Base-by-base conservation (phyloP, 2,888 invertebrate genomes). In the Hypsopygia costalis region DNA sequence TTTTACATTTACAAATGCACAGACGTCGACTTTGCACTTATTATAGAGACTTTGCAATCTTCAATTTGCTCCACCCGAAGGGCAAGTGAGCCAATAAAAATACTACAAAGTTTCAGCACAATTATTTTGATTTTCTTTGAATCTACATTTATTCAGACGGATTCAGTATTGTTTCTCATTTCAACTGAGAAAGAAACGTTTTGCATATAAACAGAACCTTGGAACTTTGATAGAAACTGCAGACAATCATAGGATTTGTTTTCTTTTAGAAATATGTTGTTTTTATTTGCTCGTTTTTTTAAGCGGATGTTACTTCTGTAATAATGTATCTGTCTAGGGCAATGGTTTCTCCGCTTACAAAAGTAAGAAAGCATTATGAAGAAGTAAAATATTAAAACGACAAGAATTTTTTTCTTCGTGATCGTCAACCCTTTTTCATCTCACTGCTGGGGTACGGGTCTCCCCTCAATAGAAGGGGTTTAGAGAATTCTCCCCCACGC, bases 91-190 rank as follows among this genome's bases (percentile, higher is more conserved):
- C 31, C 31, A 31, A 31, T 31, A 31, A 31, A 31, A 31, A 31
- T 12, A 8, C 31, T 8, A 12, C 11, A 31, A 12, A 11, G 12
- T 12, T 31, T 11, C 31, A 7, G 12, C 11, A 31, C 12, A 31
- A 31, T 31, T 31, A 31, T 31, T 31, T 31, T 31, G 31, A 31
- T 31, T 31, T 31, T 31, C 31, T 11, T 31, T 31, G 31, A 11
- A 31, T 31, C 31, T 31, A 31, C 31, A 31, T 31, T 31, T 31
- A 11, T 11, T 31, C 31, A 8, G 25, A 10, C 11, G 31, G 31
- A 31, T 31, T 11, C n/a, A 4, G 6, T n/a, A 25, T 31, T 31
- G 11, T 11, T 31, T 31, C 12, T 31, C 9, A 3, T 3, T 31
- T 31, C 31, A 30, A 31, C 11, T 11, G 31, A 8, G 11, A 27